Conservation (phyloP, 2,888 invertebrate species). For the Cephus sareptanus region DNA sequence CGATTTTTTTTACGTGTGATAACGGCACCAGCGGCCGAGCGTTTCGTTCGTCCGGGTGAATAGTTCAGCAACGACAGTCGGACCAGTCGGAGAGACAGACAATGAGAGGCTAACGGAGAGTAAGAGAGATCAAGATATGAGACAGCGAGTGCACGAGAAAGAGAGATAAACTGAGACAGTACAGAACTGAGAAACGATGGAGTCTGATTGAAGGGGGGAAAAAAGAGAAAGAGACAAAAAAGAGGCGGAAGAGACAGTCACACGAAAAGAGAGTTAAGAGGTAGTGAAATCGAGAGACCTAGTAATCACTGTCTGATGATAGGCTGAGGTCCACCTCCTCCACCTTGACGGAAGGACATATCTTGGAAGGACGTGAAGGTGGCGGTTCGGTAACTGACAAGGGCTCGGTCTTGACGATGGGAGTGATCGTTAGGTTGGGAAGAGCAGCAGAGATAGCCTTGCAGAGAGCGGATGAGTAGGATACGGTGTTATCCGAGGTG, state of each 20-base stretch:
- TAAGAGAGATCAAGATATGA: not conserved
- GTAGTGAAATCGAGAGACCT: conserved; percentile 19
- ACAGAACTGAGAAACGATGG: not conserved
- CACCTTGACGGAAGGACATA: conserved; percentile 28
- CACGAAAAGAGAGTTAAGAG: not conserved
- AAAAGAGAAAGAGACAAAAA: not conserved
- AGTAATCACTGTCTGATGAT: conserved; percentile 26
- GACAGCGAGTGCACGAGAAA: conserved; percentile 7
- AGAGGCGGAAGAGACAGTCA: not conserved
- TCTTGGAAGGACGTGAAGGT: conserved; percentile 15
- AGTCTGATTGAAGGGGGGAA: not conserved
- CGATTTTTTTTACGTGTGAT: not conserved
- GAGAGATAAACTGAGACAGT: not conserved
- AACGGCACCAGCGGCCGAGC: not conserved
- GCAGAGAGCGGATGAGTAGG: conserved; percentile 22
- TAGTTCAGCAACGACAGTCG: not conserved
- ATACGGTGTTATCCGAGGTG: not conserved
- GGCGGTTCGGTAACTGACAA: conserved; percentile 11
- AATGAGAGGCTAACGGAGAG: not conserved
- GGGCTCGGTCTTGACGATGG: conserved; percentile 9
- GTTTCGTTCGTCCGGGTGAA: not conserved
- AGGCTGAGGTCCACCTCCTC: conserved; percentile 35
- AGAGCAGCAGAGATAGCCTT: conserved; percentile 22
- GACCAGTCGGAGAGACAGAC: not conserved
- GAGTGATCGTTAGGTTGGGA: conserved; percentile 20